Base-by-base conservation (phyloP, 2,113 vertebrate species). In the Lamprologus lemairii region DNA sequence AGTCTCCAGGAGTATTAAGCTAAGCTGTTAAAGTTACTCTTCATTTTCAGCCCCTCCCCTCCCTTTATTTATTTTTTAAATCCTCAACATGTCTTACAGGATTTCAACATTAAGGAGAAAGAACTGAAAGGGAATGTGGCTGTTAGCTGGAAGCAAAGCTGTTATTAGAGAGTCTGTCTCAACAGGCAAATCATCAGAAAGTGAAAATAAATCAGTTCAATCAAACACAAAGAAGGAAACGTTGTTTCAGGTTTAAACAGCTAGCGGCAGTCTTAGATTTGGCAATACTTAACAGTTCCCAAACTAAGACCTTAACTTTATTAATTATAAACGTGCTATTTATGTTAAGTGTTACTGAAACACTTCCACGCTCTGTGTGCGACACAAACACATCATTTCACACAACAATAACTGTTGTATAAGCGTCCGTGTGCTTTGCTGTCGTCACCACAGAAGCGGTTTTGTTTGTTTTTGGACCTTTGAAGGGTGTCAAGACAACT, bases 401-500 rank as follows among this genome's bases (percentile, higher is more conserved):
- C 16, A 75, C 14, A 75, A 16, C 23, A 49, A 2, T 49, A 2
- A 31, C 10, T 78, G 26, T 78, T 78, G 45, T 31, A 0, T 31
- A 49, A 31, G 23, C 7, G 7, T 19, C 45, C 16, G 5, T 51
- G 45, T 4, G 73, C 17, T 51, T 4, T 33, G 45, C 73, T 51
- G 73, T 78, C 73, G 5, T 51, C 45, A 33, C 23, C 26, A 31
- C 17, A 78, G 73, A 78, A 51, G 45, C 7, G 5, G 71, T 49
- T 78, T 49, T 65, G 79, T 91, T 86, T 91, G 84, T 86, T 57
- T 82, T 51, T 16, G 55, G 80, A 87, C 63, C 81, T n/a, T 2
- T 73, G 58, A 81, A n/a, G 26, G 53, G 51, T 5, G 83, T 85
- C 88, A 81, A 37, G 90, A 91, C 87, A 51, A 93, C 88, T 7